These are phyloP conservation scores for Wasmannia auropunctata DNA, from an alignment of 1,140 invertebrate genomes.

Conservation along the genomic window DNA sequence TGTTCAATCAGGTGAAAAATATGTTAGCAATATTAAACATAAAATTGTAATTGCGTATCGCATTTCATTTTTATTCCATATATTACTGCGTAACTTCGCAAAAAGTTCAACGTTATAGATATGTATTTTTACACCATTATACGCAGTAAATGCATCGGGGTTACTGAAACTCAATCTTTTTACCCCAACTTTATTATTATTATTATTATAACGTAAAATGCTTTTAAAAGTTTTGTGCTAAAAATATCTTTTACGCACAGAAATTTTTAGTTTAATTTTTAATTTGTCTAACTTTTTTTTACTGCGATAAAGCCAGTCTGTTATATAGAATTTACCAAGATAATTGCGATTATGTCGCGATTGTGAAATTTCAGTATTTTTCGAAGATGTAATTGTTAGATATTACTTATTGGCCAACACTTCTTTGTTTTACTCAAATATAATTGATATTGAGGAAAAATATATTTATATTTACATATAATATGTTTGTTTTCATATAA, in stretches of 20 bases:
- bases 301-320: not conserved
- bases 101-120: slow-evolving; percentile 32
- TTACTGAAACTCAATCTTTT: slow-evolving; percentile 48
- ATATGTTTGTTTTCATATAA: not conserved
- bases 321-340: not conserved
- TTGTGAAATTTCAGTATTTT: not conserved
- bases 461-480: not conserved
- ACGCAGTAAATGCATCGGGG: slow-evolving; percentile 27
- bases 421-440: not conserved
- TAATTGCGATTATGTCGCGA: not conserved
- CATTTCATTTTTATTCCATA: slow-evolving; percentile 47
- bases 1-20: slow-evolving; percentile 47
- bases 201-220: slow-evolving; percentile 44
- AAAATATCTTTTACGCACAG: not conserved
- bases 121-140: slow-evolving; percentile 54
- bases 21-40: slow-evolving; percentile 53
- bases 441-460: not conserved
- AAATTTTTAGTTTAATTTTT: slow-evolving; percentile 41
- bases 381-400: not conserved
- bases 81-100: slow-evolving; percentile 39
- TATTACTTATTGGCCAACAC: not conserved
- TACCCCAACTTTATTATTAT: slow-evolving; percentile 35
- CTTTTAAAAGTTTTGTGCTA: slow-evolving; percentile 29
- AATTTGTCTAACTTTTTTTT: not conserved
- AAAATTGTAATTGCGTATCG: slow-evolving; percentile 51